phyloP scores from a whole-genome alignment of 2,888 invertebrate genomes.

The Eupithecia vulgata region DNA sequence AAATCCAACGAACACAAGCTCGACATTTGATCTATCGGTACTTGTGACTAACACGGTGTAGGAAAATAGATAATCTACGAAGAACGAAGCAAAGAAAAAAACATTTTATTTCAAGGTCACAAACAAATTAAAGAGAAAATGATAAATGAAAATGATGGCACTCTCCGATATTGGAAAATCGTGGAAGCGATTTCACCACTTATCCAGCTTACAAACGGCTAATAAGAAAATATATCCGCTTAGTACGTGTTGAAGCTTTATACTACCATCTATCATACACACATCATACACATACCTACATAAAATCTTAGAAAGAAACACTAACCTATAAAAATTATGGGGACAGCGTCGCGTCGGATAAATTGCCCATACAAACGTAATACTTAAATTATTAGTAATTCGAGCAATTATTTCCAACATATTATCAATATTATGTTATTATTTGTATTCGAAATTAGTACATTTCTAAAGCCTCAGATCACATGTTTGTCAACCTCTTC shows the following conservation, averaged over 20 bases:
- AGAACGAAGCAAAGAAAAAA: not conserved
- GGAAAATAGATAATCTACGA: not conserved
- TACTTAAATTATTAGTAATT: too few relatives aligned
- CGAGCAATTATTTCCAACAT: too few relatives aligned
- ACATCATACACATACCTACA: too few relatives aligned
- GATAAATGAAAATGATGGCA: not conserved
- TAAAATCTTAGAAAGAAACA: not conserved
- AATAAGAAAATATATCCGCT: slow-evolving; percentile 5
- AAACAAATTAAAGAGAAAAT: slow-evolving; percentile 13
- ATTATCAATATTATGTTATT: too few relatives aligned
- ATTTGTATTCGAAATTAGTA: too few relatives aligned
- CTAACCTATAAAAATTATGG: not conserved
- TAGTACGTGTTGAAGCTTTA: not conserved
- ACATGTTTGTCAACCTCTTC: too few relatives aligned
- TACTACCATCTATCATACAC: not conserved
- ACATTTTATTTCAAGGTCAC: slow-evolving; percentile 5
- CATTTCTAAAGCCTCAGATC: too few relatives aligned
- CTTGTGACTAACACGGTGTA: too few relatives aligned
- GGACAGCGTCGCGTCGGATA: too few relatives aligned
- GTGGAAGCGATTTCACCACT: slow-evolving; percentile 7
- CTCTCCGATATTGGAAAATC: slow-evolving; percentile 9
- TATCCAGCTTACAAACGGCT: slow-evolving; percentile 8
- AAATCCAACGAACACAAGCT: too few relatives aligned
- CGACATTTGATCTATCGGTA: too few relatives aligned
- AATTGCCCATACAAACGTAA: too few relatives aligned